Percentiles rank a stretch among this genome's conserved stretches.
Evolutionary conservation across 2,888 invertebrate species (phyloP).

Genomic region (Panorpa germanica): DNA sequence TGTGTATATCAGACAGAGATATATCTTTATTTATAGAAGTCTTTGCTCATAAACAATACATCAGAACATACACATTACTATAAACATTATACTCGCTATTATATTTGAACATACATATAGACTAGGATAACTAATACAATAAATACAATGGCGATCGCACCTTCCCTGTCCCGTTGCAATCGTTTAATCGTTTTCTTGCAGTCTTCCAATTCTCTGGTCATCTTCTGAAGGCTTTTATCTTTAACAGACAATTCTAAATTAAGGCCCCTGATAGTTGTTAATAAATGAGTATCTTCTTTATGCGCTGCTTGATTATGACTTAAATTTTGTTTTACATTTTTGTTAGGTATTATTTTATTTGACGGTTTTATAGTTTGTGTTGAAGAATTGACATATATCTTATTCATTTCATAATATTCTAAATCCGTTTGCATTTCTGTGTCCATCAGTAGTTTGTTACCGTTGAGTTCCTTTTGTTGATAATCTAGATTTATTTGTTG

Average conservation of each 20-base stretch:
- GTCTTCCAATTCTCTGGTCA: slow-evolving; percentile 60
- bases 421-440: slow-evolving; percentile 1
- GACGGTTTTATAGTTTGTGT: too few relatives aligned
- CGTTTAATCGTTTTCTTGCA: slow-evolving; percentile 53
- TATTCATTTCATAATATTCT: slow-evolving; percentile 5
- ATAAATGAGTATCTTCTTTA: slow-evolving; percentile 56
- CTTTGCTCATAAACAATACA: too few relatives aligned
- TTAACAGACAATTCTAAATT: slow-evolving; percentile 54
- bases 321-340: too few relatives aligned
- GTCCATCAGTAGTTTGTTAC: too few relatives aligned
- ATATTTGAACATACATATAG: slow-evolving; percentile 15
- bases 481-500: too few relatives aligned
- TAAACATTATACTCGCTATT: too few relatives aligned
- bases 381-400: background rate
- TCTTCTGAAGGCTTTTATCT: slow-evolving; percentile 48
- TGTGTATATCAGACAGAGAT: too few relatives aligned
- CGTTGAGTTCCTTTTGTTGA: too few relatives aligned
- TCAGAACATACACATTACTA: too few relatives aligned
- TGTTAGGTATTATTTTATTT: too few relatives aligned
- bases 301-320: slow-evolving; percentile 22
- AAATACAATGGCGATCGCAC: too few relatives aligned
- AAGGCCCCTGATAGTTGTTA: slow-evolving; percentile 62
- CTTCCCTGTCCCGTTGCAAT: slow-evolving; percentile 58
- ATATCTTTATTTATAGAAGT: too few relatives aligned
- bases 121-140: slow-evolving; percentile 20